Base-by-base conservation (phyloP, 2,888 invertebrate genomes). In the Cataglyphis albicans region DNA sequence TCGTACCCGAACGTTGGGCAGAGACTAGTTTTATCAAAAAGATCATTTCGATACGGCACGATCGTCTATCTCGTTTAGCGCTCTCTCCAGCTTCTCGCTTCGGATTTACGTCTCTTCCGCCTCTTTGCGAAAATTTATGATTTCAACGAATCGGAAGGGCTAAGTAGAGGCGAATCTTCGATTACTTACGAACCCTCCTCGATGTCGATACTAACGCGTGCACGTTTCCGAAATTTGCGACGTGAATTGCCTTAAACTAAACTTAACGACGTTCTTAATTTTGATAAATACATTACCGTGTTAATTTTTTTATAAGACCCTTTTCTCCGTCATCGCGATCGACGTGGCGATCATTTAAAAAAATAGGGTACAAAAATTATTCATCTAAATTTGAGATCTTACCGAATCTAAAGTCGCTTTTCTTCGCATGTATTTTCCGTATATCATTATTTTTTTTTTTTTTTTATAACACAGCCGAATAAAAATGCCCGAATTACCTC, bases 361-460 rank as follows among this genome's bases (percentile, higher is more conserved):
- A 94, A 94, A 94, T 94, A 94, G 94, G 93, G 94, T 94, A 94
- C 91, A 94, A 94, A 94, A 94, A 94, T 94, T 94, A 94, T 93
- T 87, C 91, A 92, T 91, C 92, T 92, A 93, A 91, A 92, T 93
- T 91, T 88, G 85, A 92, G 86, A 89, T 83, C 93, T 93, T 94
- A 93, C 89, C 91, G 87, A 91, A 90, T 91, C 91, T 92, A 92
- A 86, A 88, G 88, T 89, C 88, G 70, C 83, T 88, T 48, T 48
- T 80, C 82, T 76, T 82, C 61, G 67, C 67, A n/a, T 52, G 15
- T 65, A 61, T 80, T 73, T 29, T 61, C 86, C 90, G 91, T 84
- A 52, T 52, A 86, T 86, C 85, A 86, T 85, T 86, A 73, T n/a
- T 80, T 81, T 9, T 76, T 75, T 38, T 75, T 78, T 44, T 48